Evolutionary conservation across 2,888 invertebrate genomes (phyloP).

Genomic region (Euplexia lucipara): DNA sequence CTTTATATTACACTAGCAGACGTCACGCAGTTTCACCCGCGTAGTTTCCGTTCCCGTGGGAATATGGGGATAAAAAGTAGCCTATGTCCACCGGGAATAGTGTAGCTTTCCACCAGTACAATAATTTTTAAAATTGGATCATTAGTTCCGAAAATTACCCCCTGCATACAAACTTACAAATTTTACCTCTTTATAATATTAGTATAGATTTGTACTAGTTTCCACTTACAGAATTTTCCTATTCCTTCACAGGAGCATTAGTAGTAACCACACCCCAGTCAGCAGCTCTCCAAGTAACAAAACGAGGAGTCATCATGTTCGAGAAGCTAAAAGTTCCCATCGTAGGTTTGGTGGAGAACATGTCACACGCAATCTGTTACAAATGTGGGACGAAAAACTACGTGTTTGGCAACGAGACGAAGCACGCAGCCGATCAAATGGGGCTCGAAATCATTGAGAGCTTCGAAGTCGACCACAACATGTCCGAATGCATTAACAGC

Average conservation of each 20-base stretch:
- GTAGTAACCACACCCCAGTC: constrained; percentile 98
- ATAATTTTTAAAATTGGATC: too few relatives aligned
- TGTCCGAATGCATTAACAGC: constrained; percentile 93
- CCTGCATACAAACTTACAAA: too few relatives aligned
- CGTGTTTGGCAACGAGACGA: constrained; percentile 94
- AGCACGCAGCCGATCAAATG: constrained; percentile 92
- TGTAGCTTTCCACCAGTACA: too few relatives aligned
- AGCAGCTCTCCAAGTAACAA: constrained; percentile 96
- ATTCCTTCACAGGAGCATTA: constrained; percentile 92
- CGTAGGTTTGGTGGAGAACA: constrained; percentile 97
- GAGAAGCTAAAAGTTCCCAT: constrained; percentile 95
- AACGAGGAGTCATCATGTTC: constrained; percentile 97
- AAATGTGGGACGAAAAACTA: constrained; percentile 94
- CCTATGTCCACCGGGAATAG: too few relatives aligned
- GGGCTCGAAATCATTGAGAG: constrained; percentile 93
- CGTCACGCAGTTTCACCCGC: too few relatives aligned
- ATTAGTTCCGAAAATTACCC: too few relatives aligned
- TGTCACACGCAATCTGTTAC: constrained; percentile 95
- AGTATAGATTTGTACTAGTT: too few relatives aligned
- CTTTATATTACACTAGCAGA: too few relatives aligned
- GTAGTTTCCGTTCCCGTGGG: too few relatives aligned
- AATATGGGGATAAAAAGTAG: too few relatives aligned
- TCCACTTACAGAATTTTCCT: neutral
- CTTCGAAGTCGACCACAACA: constrained; percentile 93
- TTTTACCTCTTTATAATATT: too few relatives aligned